These are phyloP conservation scores for Drosophila recens DNA, from an alignment of 2,888 invertebrate species.

Conservation along the genomic window DNA sequence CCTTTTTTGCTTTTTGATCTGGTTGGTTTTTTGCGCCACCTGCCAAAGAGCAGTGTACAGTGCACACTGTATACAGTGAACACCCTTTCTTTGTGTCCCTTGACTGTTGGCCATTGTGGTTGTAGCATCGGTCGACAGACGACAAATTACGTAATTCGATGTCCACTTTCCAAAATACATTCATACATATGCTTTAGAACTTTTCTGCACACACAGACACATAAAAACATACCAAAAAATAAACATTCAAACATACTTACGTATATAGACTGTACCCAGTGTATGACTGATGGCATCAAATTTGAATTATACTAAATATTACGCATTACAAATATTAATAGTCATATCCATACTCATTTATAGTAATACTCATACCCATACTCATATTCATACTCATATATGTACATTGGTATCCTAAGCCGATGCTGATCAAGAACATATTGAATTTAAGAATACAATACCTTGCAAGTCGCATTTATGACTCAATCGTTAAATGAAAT, in stretches of 20 bases:
- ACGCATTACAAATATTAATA: conserved; percentile 7
- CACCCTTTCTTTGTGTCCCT: conserved; percentile 24
- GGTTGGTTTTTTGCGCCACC: conserved; percentile 35
- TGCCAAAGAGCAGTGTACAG: conserved; percentile 42
- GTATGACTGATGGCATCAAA: background rate
- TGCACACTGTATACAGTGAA: background rate
- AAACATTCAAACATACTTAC: background rate
- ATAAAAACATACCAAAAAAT: background rate
- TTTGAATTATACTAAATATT: conserved; percentile 3
- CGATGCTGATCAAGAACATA: too few species aligned
- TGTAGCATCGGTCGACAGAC: conserved; percentile 34
- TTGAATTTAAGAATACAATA: too few species aligned
- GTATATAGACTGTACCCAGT: background rate
- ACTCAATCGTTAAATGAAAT: too few species aligned
- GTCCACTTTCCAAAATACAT: conserved; percentile 27
- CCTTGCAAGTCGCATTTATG: too few species aligned
- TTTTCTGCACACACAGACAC: background rate
- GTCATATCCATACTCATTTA: too few species aligned
- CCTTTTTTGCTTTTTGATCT: conserved; percentile 6
- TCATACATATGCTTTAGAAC: background rate
- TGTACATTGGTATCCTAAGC: too few species aligned
- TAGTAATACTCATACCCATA: background rate
- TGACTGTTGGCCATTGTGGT: conserved; percentile 34
- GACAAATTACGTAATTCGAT: conserved; percentile 65
- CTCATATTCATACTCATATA: background rate